phyloP scores from a whole-genome alignment of 2,113 vertebrate species.

The Anoura caudifer region DNA sequence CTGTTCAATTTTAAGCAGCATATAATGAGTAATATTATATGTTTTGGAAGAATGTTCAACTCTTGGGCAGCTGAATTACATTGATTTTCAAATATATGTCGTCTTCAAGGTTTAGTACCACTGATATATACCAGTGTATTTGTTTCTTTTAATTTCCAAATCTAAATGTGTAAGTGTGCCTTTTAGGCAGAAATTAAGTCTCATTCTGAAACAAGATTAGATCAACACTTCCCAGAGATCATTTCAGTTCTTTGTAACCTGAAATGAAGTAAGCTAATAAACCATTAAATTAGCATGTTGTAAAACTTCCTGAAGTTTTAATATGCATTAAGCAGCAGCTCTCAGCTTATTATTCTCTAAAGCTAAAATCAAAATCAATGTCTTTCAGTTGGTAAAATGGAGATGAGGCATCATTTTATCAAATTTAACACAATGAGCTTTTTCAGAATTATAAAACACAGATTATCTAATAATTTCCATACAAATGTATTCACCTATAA shows the following conservation, averaged over 20 bases:
- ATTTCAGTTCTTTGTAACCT: slow-evolving; percentile 68
- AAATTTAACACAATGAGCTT: slow-evolving; percentile 35
- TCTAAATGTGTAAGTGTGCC: slow-evolving; percentile 56
- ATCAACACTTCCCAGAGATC: slow-evolving; percentile 68
- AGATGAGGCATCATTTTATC: slow-evolving; percentile 40
- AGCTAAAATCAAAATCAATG: slow-evolving; percentile 53
- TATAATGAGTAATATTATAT: background rate
- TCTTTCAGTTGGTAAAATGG: slow-evolving; percentile 36
- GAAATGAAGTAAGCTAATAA: slow-evolving; percentile 75
- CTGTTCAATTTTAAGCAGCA: background rate
- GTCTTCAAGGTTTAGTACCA: slow-evolving; percentile 11
- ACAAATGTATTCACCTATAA: slow-evolving; percentile 20
- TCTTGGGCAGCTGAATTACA: background rate
- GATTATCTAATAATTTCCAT: background rate
- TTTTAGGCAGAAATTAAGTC: slow-evolving; percentile 68
- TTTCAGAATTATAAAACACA: slow-evolving; percentile 36
- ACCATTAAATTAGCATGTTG: slow-evolving; percentile 74
- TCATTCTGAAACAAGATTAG: slow-evolving; percentile 61
- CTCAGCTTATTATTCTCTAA: slow-evolving; percentile 51
- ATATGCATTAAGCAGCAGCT: slow-evolving; percentile 57
- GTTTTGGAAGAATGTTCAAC: slow-evolving; percentile 29
- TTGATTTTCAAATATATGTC: slow-evolving; percentile 23
- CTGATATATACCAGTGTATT: slow-evolving; percentile 41
- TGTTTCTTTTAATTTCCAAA: slow-evolving; percentile 60
- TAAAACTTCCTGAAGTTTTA: slow-evolving; percentile 69